These are phyloP conservation scores for Ivindomyrus marchei DNA, from an alignment of 2,113 vertebrate species.

Conservation along the genomic window DNA sequence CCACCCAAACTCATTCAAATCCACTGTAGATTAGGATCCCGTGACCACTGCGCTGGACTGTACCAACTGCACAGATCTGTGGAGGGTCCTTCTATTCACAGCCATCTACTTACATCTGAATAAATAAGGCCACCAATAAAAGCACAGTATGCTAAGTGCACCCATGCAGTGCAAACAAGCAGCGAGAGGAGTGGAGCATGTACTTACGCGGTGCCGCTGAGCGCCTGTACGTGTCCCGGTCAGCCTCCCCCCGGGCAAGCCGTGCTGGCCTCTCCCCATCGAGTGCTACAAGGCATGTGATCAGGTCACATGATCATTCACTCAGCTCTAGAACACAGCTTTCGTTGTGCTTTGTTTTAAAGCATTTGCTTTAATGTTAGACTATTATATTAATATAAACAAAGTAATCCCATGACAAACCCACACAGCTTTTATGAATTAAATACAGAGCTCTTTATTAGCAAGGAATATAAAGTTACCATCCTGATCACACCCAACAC, in stretches of 20 bases:
- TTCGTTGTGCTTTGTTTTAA: neutral
- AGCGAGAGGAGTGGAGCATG: neutral
- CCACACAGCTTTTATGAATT: neutral
- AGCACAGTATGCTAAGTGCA: neutral
- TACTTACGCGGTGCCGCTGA: slow-evolving; percentile 86
- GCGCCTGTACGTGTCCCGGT: slow-evolving; percentile 93
- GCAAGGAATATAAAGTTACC: neutral
- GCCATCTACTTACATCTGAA: neutral
- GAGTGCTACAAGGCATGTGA: slow-evolving; percentile 62
- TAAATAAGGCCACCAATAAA: neutral
- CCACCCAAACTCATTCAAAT: neutral
- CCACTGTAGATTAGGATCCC: neutral
- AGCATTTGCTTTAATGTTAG: neutral
- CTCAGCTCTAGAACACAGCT: neutral
- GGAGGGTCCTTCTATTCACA: neutral
- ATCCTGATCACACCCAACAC: neutral
- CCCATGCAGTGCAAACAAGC: neutral
- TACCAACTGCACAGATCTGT: neutral
- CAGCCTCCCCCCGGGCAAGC: slow-evolving; percentile 84
- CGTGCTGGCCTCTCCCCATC: slow-evolving; percentile 92
- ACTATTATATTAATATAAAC: neutral
- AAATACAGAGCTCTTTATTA: neutral
- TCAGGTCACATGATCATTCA: neutral
- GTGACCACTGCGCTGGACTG: neutral
- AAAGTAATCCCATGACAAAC: neutral